These are phyloP conservation scores for Acleris cristana DNA, from an alignment of 2,888 invertebrate species.

Conservation along the genomic window DNA sequence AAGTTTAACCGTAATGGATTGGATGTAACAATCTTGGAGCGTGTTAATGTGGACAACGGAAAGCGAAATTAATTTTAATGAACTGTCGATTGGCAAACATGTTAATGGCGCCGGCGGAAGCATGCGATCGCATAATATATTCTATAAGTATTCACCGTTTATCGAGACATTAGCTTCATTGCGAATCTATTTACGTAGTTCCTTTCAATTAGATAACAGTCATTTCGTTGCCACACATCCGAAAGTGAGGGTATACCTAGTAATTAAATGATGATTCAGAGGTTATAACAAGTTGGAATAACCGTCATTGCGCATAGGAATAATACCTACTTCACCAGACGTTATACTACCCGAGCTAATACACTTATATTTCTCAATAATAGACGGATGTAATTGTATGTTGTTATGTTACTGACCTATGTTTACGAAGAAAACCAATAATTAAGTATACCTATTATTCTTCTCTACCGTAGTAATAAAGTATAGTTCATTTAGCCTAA, in stretches of 20 bases:
- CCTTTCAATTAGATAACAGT: slow-evolving; percentile 25
- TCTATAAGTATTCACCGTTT: slow-evolving; percentile 4
- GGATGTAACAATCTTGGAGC: neutral
- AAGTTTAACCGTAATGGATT: neutral
- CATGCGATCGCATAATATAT: slow-evolving; percentile 40
- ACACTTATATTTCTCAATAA: neutral
- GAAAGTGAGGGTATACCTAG: slow-evolving; percentile 1
- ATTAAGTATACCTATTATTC: too few species aligned
- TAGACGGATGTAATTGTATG: neutral
- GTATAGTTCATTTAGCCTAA: too few species aligned
- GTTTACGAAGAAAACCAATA: too few species aligned
- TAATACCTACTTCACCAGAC: too few species aligned
- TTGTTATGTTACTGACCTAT: neutral
- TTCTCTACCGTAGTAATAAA: too few species aligned
- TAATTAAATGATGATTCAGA: slow-evolving; percentile 10
- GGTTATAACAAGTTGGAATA: too few species aligned
- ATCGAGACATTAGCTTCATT: slow-evolving; percentile 9
- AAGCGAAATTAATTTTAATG: slow-evolving; percentile 46
- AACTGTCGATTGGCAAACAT: slow-evolving; percentile 49
- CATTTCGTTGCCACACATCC: slow-evolving; percentile 1
- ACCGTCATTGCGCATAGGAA: too few species aligned
- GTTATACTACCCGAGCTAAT: neutral
- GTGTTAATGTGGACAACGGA: slow-evolving; percentile 25
- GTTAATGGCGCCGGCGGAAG: slow-evolving; percentile 52
- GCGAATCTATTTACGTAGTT: slow-evolving; percentile 5